phyloP scores from a whole-genome alignment of 2,797 vertebrate genomes.

The Chelidonichthys spinosus region DNA sequence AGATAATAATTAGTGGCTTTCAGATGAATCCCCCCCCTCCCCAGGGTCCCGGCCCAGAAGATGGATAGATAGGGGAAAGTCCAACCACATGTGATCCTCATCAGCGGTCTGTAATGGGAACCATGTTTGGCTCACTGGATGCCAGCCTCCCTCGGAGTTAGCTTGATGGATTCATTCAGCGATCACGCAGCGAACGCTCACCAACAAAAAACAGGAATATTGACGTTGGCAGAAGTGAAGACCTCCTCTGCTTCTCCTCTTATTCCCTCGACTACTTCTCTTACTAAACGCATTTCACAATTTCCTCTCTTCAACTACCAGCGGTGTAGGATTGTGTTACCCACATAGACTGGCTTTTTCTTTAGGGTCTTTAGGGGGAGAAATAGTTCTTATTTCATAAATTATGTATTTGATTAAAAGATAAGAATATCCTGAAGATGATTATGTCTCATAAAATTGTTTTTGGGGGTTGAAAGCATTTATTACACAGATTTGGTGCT shows the following conservation, averaged over 20 bases:
- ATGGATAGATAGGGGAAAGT: conserved; percentile 57
- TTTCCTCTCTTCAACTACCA: too few species aligned
- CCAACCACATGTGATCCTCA: conserved; percentile 59
- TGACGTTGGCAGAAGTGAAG: conserved; percentile 12
- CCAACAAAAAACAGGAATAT: conserved; percentile 26
- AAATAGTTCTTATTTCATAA: too few species aligned
- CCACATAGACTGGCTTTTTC: too few species aligned
- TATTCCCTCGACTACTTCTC: neutral
- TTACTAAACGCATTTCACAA: neutral
- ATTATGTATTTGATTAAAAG: too few species aligned
- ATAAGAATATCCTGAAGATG: too few species aligned
- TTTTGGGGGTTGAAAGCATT: too few species aligned
- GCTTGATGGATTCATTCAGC: conserved; percentile 40
- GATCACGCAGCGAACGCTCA: conserved; percentile 31
- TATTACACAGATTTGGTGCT: too few species aligned
- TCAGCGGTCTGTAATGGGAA: conserved; percentile 67
- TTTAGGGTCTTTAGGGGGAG: too few species aligned
- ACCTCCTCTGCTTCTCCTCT: neutral
- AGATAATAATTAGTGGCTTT: conserved; percentile 17
- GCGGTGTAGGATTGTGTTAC: too few species aligned
- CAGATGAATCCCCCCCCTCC: conserved; percentile 26
- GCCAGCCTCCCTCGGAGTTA: conserved; percentile 13
- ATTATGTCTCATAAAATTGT: too few species aligned
- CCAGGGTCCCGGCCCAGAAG: conserved; percentile 21
- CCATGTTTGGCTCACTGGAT: conserved; percentile 40